A percentile compares a stretch with the other conserved stretches of the same genome.
phyloP scores from a whole-genome alignment of 2,113 vertebrate species.

The Andinoacara biseriatus region DNA sequence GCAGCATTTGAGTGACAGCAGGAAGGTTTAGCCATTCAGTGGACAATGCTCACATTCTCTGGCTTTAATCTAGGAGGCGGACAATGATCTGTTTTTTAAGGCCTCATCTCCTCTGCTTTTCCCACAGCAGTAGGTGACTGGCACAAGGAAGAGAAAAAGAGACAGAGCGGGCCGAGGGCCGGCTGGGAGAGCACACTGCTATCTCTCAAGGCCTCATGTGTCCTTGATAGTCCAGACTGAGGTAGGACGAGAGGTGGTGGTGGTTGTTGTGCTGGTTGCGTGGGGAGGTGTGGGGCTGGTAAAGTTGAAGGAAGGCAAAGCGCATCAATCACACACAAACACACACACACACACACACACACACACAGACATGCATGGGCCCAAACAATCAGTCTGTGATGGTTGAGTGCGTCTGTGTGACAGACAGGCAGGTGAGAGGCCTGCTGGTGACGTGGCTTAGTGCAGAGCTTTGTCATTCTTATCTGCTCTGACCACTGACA shows the following conservation, averaged over 20 bases:
- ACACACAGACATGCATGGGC: slow-evolving; percentile 36
- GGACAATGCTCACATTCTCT: slow-evolving; percentile 99
- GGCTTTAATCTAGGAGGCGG: slow-evolving; percentile 99
- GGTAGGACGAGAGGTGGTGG: slow-evolving; percentile 76
- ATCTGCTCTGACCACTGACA: slow-evolving; percentile 72
- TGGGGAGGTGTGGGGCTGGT: not conserved
- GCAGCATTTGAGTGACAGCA: slow-evolving; percentile 99
- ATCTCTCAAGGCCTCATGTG: slow-evolving; percentile 91
- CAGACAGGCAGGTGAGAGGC: slow-evolving; percentile 84
- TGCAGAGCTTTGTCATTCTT: slow-evolving; percentile 65
- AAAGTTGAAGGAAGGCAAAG: slow-evolving; percentile 77
- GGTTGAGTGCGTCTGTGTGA: slow-evolving; percentile 73
- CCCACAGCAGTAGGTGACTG: slow-evolving; percentile 99
- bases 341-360: slow-evolving; percentile 52
- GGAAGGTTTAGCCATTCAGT: slow-evolving; percentile 99
- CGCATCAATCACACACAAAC: slow-evolving; percentile 84
- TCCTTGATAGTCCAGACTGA: slow-evolving; percentile 85
- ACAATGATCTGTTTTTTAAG: slow-evolving; percentile 99
- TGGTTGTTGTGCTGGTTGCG: slow-evolving; percentile 36
- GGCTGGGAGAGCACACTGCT: slow-evolving; percentile 68
- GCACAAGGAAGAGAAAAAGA: slow-evolving; percentile 82
- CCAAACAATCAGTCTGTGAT: slow-evolving; percentile 76
- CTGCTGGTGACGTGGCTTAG: slow-evolving; percentile 66
- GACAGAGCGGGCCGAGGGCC: slow-evolving; percentile 63
- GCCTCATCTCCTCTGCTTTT: slow-evolving; percentile 98